A percentile compares a stretch with the other conserved stretches of the same genome.
phyloP scores from a whole-genome alignment of 2,888 invertebrate genomes.

The Lamproptera curius region DNA sequence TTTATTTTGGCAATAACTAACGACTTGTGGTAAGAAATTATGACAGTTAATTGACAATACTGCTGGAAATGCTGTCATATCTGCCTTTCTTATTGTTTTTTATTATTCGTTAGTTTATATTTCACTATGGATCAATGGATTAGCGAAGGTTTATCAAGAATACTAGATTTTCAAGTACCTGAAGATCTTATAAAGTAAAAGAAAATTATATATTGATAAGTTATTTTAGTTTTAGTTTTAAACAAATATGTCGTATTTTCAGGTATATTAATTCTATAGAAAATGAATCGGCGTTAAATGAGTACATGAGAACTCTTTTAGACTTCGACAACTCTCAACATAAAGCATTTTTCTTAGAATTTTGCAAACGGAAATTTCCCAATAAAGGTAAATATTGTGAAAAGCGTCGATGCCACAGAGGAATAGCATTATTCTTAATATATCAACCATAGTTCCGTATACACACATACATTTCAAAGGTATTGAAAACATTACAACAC shows the following conservation, averaged over 20 bases:
- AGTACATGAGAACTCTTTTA: slow-evolving; percentile 86
- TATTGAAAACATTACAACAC: neutral
- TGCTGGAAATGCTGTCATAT: no score
- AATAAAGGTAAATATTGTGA: slow-evolving; percentile 9
- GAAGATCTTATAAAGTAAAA: slow-evolving; percentile 82
- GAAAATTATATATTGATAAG: no score
- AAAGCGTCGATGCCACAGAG: no score
- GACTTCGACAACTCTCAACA: slow-evolving; percentile 75
- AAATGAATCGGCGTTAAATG: slow-evolving; percentile 84
- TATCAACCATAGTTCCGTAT: no score
- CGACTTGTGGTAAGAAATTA: no score
- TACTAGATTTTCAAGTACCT: slow-evolving; percentile 83
- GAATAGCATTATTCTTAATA: no score
- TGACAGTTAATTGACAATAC: no score
- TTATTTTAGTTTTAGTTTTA: no score
- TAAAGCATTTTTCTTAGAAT: slow-evolving; percentile 9
- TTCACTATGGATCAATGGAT: slow-evolving; percentile 86
- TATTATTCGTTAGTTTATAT: no score
- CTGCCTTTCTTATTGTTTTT: no score
- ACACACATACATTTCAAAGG: no score
- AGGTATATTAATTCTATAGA: slow-evolving; percentile 87
- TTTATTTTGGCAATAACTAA: neutral
- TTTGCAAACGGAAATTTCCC: slow-evolving; percentile 15
- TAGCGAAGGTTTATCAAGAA: slow-evolving; percentile 79
- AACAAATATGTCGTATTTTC: slow-evolving; percentile 39